A percentile compares a stretch with the other conserved stretches of the same genome.
Evolutionary conservation across 2,797 vertebrate genomes (phyloP).

Genomic region (Buphagus erythrorhynchus): DNA sequence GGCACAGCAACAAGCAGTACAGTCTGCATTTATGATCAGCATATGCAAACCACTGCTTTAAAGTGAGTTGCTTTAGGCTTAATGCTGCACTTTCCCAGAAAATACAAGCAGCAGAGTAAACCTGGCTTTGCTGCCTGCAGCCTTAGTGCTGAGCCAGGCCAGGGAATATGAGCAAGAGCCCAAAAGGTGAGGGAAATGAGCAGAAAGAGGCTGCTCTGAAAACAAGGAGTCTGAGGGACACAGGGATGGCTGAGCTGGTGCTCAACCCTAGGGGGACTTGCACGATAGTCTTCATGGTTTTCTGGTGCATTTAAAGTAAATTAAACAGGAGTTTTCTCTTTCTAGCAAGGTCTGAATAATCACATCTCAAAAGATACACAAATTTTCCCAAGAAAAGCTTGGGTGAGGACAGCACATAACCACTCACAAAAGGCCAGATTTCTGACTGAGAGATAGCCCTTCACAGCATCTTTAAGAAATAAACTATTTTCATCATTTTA

Average conservation of each 20-base stretch:
- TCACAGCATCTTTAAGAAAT: neutral
- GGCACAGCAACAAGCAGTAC: neutral
- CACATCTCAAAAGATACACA: fast-evolving
- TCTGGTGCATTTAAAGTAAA: neutral
- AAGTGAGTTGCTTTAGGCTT: neutral
- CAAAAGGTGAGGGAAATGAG: neutral
- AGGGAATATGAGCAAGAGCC: fast-evolving
- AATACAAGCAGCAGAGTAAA: neutral
- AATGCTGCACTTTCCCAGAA: fast-evolving
- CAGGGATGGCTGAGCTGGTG: fast-evolving
- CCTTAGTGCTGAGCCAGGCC: neutral
- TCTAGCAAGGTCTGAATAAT: neutral
- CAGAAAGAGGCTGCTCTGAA: neutral
- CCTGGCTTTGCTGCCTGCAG: neutral
- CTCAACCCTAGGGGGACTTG: fast-evolving
- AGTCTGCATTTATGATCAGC: neutral
- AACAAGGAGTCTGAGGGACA: fast-evolving
- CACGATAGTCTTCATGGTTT: fast-evolving
- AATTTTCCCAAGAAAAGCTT: neutral
- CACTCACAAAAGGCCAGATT: neutral
- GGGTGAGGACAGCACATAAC: neutral
- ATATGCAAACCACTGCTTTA: neutral
- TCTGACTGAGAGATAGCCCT: neutral
- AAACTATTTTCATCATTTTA: neutral
- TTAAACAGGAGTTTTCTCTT: neutral